These are phyloP conservation scores for Poicephalus gulielmi DNA, from an alignment of 2,113 vertebrate species.

Conservation along the genomic window DNA sequence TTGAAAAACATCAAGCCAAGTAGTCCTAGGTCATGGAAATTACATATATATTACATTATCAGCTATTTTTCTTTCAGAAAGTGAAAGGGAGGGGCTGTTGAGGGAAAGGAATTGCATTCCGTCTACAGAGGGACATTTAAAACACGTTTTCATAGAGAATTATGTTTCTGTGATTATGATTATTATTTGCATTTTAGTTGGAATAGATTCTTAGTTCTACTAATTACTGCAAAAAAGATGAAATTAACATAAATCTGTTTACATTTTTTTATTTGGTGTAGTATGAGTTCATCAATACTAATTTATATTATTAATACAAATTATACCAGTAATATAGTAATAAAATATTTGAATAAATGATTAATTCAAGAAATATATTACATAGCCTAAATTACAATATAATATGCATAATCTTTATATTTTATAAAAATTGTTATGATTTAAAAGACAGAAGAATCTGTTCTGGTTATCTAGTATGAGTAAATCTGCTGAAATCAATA, in stretches of 20 bases:
- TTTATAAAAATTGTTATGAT: neutral
- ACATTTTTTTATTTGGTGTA: neutral
- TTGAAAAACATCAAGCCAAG: neutral
- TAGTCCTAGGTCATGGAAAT: neutral
- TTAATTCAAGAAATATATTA: neutral
- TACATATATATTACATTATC: neutral
- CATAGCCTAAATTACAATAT: neutral
- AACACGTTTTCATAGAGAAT: neutral
- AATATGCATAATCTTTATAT: neutral
- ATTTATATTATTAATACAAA: neutral
- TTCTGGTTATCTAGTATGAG: neutral
- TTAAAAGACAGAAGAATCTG: neutral
- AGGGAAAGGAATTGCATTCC: neutral
- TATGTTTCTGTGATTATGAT: neutral
- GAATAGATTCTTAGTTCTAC: neutral
- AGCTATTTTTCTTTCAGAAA: neutral
- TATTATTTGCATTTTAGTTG: conserved; percentile 6
- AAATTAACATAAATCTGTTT: neutral
- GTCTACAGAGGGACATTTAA: neutral
- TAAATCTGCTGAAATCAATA: neutral
- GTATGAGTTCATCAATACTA: neutral
- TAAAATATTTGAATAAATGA: neutral
- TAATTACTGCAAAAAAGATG: neutral
- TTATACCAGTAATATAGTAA: neutral
- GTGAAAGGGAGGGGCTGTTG: neutral